phyloP scores from a whole-genome alignment of 2,113 vertebrate species.

The Ciconia stormi region DNA sequence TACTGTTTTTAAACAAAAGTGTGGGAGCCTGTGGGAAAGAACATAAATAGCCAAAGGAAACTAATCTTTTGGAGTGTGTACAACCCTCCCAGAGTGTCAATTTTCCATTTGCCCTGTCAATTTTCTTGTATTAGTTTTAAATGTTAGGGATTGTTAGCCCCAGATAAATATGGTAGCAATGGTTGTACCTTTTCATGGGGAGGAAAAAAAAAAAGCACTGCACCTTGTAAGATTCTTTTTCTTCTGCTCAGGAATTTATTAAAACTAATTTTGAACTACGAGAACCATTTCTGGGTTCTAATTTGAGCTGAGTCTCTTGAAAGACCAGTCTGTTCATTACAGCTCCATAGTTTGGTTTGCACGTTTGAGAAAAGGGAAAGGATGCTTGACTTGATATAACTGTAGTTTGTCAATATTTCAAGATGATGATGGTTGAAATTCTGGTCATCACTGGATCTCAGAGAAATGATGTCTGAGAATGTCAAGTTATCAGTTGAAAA shows the following conservation, averaged over 20 bases:
- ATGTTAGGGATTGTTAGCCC: not conserved
- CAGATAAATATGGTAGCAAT: not conserved
- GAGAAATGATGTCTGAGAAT: not conserved
- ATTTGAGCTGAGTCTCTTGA: not conserved
- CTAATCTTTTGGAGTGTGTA: not conserved
- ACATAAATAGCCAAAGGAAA: not conserved
- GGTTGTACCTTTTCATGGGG: not conserved
- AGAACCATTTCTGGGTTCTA: not conserved
- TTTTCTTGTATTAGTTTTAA: not conserved
- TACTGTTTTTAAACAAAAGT: not conserved
- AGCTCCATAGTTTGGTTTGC: not conserved
- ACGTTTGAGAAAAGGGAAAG: not conserved
- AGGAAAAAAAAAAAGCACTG: not conserved
- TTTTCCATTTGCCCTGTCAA: no score
- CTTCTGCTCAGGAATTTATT: not conserved
- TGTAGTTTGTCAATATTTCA: not conserved
- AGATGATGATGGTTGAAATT: not conserved
- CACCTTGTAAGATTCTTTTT: not conserved
- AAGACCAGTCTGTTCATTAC: not conserved
- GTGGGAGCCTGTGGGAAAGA: not conserved
- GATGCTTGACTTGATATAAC: not conserved
- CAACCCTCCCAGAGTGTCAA: not conserved
- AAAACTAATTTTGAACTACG: not conserved
- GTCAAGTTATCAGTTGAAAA: not conserved
- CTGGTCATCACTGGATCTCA: not conserved